Evolutionary conservation across 2,888 invertebrate species (phyloP).

Genomic region (Chouioia cunea): DNA sequence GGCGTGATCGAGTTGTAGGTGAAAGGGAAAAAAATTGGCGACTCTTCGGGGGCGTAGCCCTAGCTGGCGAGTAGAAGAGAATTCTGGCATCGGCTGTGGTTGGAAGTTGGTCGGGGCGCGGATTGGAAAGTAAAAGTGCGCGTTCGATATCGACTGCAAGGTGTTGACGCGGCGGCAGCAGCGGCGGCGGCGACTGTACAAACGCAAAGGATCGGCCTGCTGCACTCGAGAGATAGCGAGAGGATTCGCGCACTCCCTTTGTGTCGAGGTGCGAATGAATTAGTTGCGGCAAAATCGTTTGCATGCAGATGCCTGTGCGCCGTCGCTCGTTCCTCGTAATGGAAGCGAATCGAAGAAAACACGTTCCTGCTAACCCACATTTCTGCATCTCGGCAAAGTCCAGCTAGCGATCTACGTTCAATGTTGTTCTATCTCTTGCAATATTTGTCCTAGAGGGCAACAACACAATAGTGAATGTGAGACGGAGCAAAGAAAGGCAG

Average conservation of each 20-base stretch:
- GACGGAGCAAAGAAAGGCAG: not conserved
- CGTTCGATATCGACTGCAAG: not conserved
- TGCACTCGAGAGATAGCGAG: not conserved
- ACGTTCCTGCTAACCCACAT: too few species aligned
- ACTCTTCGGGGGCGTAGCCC: too few species aligned
- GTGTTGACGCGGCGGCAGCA: not conserved
- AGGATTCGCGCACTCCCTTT: not conserved
- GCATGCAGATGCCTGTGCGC: too few species aligned
- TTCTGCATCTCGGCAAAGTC: too few species aligned
- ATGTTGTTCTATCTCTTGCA: too few species aligned
- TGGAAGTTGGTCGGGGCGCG: constrained; percentile 31
- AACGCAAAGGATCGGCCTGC: constrained; percentile 22
- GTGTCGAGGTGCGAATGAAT: constrained; percentile 7
- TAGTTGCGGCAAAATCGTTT: not conserved
- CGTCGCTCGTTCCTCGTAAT: too few species aligned
- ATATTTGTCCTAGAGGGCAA: too few species aligned
- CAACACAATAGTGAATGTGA: constrained; percentile 19
- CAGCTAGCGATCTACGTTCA: too few species aligned
- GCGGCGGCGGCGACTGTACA: constrained; percentile 7
- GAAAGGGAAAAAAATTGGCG: too few species aligned
- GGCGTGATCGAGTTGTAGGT: too few species aligned
- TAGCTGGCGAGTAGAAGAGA: too few species aligned
- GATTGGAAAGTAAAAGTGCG: constrained; percentile 47
- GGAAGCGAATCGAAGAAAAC: too few species aligned
- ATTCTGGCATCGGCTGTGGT: not conserved